A percentile compares a stretch with the other conserved stretches of the same genome.
These are phyloP conservation scores for Ethmia dodecea DNA, from an alignment of 2,888 invertebrate genomes.

Conservation along the genomic window DNA sequence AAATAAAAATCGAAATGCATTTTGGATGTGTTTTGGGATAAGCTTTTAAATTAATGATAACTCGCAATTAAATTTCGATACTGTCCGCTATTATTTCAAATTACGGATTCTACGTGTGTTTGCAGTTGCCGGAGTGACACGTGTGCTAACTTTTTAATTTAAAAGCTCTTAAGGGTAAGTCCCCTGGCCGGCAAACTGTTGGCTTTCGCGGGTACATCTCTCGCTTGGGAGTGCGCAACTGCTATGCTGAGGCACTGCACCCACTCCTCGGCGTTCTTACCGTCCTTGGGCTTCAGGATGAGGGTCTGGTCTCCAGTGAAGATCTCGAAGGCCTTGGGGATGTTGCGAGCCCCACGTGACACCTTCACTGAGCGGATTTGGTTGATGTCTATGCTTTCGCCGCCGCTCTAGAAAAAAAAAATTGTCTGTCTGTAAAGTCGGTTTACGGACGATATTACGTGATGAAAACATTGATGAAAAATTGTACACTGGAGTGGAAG, in stretches of 20 bases:
- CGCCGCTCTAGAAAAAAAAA: slow-evolving; percentile 83
- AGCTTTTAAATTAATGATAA: too few relatives aligned
- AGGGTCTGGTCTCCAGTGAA: slow-evolving; percentile 95
- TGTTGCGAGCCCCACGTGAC: slow-evolving; percentile 92
- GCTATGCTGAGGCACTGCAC: slow-evolving; percentile 96
- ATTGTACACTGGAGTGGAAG: too few relatives aligned
- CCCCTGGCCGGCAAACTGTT: slow-evolving; percentile 70
- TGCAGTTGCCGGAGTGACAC: too few relatives aligned
- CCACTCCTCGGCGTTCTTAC: slow-evolving; percentile 97
- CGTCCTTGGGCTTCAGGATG: slow-evolving; percentile 95
- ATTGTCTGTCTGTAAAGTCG: too few relatives aligned
- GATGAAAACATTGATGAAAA: too few relatives aligned
- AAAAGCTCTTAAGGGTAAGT: slow-evolving; percentile 69
- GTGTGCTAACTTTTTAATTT: too few relatives aligned
- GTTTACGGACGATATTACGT: too few relatives aligned
- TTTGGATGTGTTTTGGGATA: too few relatives aligned
- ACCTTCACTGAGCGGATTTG: slow-evolving; percentile 97
- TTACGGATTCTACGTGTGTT: too few relatives aligned
- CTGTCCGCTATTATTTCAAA: too few relatives aligned
- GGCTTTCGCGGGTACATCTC: slow-evolving; percentile 72
- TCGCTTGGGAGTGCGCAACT: slow-evolving; percentile 90
- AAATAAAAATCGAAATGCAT: too few relatives aligned
- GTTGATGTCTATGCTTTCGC: slow-evolving; percentile 92
- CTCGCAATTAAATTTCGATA: too few relatives aligned
- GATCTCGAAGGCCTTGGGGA: slow-evolving; percentile 97